Conservation (phyloP, 2,888 invertebrate species). For the Eudemis profundana region DNA sequence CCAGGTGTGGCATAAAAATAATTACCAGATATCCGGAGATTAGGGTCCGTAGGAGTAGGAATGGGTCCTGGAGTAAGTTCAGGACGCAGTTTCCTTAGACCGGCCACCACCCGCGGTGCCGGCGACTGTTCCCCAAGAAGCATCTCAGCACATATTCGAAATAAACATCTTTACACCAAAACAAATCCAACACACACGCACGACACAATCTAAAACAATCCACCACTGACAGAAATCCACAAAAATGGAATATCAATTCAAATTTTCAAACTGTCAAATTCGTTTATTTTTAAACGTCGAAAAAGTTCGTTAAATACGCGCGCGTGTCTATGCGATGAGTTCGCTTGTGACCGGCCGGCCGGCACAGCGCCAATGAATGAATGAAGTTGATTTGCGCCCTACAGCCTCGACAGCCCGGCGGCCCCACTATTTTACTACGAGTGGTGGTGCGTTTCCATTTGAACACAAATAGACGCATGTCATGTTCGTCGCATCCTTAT, state of each 20-base stretch:
- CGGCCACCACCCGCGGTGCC: slow-evolving; percentile 84
- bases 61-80: slow-evolving; percentile 79
- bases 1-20: too few species aligned
- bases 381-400: slow-evolving; percentile 58
- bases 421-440: slow-evolving; percentile 59
- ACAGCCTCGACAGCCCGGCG: slow-evolving; percentile 50
- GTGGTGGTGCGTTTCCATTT: slow-evolving; percentile 32
- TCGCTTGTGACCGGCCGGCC: slow-evolving; percentile 63
- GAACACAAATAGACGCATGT: slow-evolving; percentile 12
- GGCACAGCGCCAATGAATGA: slow-evolving; percentile 72
- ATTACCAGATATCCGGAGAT: slow-evolving; percentile 80
- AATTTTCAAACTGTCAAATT: slow-evolving; percentile 64
- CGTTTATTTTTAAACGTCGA: slow-evolving; percentile 69
- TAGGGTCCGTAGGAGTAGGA: slow-evolving; percentile 75
- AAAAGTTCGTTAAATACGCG: slow-evolving; percentile 74
- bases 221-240: slow-evolving; percentile 48
- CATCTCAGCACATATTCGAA: slow-evolving; percentile 76
- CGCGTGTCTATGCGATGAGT: slow-evolving; percentile 61
- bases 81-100: slow-evolving; percentile 78
- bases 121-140: slow-evolving; percentile 81
- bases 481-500: too few species aligned
- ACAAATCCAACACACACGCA: slow-evolving; percentile 56
- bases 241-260: slow-evolving; percentile 31
- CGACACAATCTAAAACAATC: slow-evolving; percentile 48
- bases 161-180: slow-evolving; percentile 66